Base-by-base conservation (phyloP, 2,113 vertebrate genomes). In the Diglossa brunneiventris region DNA sequence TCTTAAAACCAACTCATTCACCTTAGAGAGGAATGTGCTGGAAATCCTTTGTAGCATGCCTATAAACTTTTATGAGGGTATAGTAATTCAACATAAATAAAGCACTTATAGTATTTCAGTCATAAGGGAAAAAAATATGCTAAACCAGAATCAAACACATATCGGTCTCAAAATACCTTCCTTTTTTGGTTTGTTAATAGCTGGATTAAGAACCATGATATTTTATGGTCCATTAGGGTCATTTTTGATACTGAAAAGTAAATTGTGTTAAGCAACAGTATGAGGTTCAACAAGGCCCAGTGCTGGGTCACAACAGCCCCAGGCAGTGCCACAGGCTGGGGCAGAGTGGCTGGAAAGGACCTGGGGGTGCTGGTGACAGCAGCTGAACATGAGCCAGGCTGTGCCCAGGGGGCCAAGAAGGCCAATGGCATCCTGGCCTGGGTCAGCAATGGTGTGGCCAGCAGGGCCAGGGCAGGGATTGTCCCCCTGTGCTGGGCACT, bases 261-360 rank as follows among this genome's bases (percentile, higher is more conserved):
- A 64, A 42, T 33, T 53, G 28, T 28, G 1, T 69, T 66, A 83
- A 83, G 14, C 11, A 35, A 44, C 4, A 37, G 19, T 14, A 28
- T 67, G 19, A 59, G 12, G 7, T 52, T 81, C 13, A 59, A 27
- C 22, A 20, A 37, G 37, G 18, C 22, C 86, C 10, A 8, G 8
- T 19, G 22, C 31, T 4, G 5, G 4, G 14, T 42, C 14, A 3
- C 27, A 64, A 3, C 17, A 56, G 0, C 15, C 17, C 15, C 22
- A 58, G n/a, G 27, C 35, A 58, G 22, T 0, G 0, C 10, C n/a
- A 41, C 37, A 66, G 68, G 12, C 44, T 52, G 37, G 52, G 15
- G 0, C 15, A 33, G 33, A 74, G 37, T 0, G 44, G 27, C 39
- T 81, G 52, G 19, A 52, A 61, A 27, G 49, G 24, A 50, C 1